Evolutionary conservation across 2,113 vertebrate genomes (phyloP), one percentile per base, ranked within the genome.

Genomic region (Saimiri boliviensis): DNA sequence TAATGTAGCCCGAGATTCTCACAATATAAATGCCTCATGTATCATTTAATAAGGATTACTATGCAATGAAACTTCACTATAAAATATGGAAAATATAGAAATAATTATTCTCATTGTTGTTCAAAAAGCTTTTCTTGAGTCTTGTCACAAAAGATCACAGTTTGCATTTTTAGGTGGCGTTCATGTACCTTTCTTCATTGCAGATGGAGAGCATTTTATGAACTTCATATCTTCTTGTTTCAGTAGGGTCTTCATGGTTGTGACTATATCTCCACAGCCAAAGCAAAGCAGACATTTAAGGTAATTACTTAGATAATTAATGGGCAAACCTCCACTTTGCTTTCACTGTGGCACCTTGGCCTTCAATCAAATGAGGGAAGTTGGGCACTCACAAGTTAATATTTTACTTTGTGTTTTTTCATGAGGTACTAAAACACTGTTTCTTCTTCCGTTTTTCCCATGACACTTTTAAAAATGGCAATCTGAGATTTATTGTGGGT

Each of bases 181-280:
- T 91, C 49, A 0, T 27, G 91, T 47, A 10, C 73, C 20, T 92
- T 66, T 90, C 89, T 91, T 66, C 91, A 25, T 2, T 42, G 76
- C 74, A 87, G 85, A 60, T 0, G 52, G 86, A 93, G 73, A 97
- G 49, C 81, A 2, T 60, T 84, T 96, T 89, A 96, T 96, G 84
- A 96, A 97, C 83, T 54, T 91, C 58, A 0, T 97, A 93, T 98
- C 96, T 97, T 98, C 97, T 97, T 97, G 80, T 98, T 97, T 97
- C 95, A 97, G 97, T 98, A 97, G 97, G 97, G 97, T 97, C 96
- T 97, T 94, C 97, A 93, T 96, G 90, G 95, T 95, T 98, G 97
- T 98, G 30, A 56, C 97, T 96, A 90, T 97, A 92, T 98, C 91
- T 97, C 97, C 96, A 97, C 88, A 97, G 96, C 97, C 97, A 98